Evolutionary conservation across 1,140 invertebrate species (phyloP).

Genomic region (Drosophila lowei): DNA sequence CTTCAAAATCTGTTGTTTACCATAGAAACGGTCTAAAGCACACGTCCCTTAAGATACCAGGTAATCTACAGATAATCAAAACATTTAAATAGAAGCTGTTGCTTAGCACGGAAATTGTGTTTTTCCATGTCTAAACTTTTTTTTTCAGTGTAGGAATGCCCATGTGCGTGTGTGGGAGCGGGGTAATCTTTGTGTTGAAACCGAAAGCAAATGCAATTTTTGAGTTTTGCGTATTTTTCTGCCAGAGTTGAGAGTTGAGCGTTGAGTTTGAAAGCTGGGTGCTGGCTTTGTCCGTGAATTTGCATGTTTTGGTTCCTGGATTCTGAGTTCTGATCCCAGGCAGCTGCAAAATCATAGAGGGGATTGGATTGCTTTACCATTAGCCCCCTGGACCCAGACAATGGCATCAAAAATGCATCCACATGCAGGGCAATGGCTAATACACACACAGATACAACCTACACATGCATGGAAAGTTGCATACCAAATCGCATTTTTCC

Average conservation of each 20-base stretch:
- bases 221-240: constrained; percentile 13
- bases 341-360: constrained; percentile 30
- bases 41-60: too few species aligned
- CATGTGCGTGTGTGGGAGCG: background rate
- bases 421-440: constrained; percentile 26
- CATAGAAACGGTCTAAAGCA: too few species aligned
- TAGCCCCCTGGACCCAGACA: constrained; percentile 32
- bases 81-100: too few species aligned
- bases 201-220: constrained; percentile 49
- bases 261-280: constrained; percentile 21
- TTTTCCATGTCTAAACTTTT: too few species aligned
- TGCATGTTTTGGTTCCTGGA: constrained; percentile 43
- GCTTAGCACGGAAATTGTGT: too few species aligned
- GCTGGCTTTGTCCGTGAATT: constrained; percentile 37
- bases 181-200: constrained; percentile 37
- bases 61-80: too few species aligned
- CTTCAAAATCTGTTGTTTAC: too few species aligned
- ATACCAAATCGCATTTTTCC: constrained; percentile 40
- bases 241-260: constrained; percentile 40
- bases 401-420: constrained; percentile 41
- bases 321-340: constrained; percentile 12
- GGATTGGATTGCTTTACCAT: constrained; percentile 41
- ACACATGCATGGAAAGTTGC: constrained; percentile 15
- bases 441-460: constrained; percentile 2
- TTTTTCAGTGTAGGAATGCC: too few species aligned